Evolutionary conservation across 2,113 vertebrate genomes (phyloP).

Genomic region (Neotragus moschatus): DNA sequence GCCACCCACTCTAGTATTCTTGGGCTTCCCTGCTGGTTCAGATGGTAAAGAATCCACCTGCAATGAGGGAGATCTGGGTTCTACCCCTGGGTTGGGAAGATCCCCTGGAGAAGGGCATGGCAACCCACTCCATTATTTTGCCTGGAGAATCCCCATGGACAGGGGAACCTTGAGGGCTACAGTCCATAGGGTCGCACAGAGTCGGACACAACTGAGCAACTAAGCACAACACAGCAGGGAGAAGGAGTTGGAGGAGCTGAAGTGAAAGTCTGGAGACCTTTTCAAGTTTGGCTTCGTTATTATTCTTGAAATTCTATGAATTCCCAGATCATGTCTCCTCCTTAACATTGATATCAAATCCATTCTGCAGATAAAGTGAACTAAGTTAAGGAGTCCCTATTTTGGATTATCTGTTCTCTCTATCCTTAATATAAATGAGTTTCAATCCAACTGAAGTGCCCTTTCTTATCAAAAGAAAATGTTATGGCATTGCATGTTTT

Average conservation of each 20-base stretch:
- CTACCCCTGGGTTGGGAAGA: background rate
- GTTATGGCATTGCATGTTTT: background rate
- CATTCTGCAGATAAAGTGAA: background rate
- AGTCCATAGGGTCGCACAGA: background rate
- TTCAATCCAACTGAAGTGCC: background rate
- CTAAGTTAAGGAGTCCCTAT: background rate
- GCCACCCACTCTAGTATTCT: background rate
- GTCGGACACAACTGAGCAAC: background rate
- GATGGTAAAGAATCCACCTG: background rate
- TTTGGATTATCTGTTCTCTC: constrained; percentile 1
- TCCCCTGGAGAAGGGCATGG: background rate
- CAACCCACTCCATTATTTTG: background rate
- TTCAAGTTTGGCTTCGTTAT: background rate
- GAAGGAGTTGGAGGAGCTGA: background rate
- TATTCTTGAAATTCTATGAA: background rate
- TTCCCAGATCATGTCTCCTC: background rate
- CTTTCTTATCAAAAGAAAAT: constrained; percentile 4
- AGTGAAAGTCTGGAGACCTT: background rate
- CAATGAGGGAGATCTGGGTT: background rate
- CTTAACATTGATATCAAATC: constrained; percentile 19
- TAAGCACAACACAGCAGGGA: background rate
- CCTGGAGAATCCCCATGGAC: background rate
- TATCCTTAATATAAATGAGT: constrained; percentile 3
- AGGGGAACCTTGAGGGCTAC: background rate
- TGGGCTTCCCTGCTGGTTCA: background rate